Evolutionary conservation across 2,888 invertebrate species (phyloP), one percentile per base, ranked within the genome.

Genomic region (Hipparchia semele): DNA sequence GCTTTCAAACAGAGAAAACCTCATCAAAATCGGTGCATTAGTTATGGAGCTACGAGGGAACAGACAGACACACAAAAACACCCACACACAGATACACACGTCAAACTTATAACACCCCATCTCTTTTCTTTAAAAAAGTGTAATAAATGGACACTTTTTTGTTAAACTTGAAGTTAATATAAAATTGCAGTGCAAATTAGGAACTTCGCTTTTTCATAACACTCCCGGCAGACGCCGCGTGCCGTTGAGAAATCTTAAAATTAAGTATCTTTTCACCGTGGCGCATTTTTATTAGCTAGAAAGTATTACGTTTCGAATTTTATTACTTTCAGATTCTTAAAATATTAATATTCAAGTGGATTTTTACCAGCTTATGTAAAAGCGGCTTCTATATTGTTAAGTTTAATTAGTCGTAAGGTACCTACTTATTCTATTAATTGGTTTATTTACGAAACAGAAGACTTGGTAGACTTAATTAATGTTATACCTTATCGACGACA

Each of bases 161-260:
- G 56, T 23, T 12, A 64, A 51, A 70, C 58, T 76, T 64, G 23
- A 75, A 72, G 56, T 7, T 60, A 54, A 71, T 68, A 70, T 72
- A 72, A 76, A 74, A 71, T 71, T 68, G 39, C 70, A 68, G 61
- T 71, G 54, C 66, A 71, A 74, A 74, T 73, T 71, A 76, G 58
- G 39, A 66, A 71, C 65, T 73, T 68, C 59, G 65, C 72, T 74
- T 64, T 73, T 76, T 75, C 70, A 69, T 76, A 68, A 72, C 66
- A 68, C 58, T 70, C 62, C 59, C 68, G 65, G 68, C 72, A 76
- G 72, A 71, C 69, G 69, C 74, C 74, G 71, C 66, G 62, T 69
- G 71, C 72, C 71, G 72, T 66, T 72, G 72, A 67, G 74, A 74
- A 74, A 76, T 76, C 66, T 76, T 73, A 71, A 76, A 76, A 72